A percentile compares a stretch with the other conserved stretches of the same genome.
Evolutionary conservation across 2,797 vertebrate species (phyloP).

Genomic region (Dallia pectoralis): DNA sequence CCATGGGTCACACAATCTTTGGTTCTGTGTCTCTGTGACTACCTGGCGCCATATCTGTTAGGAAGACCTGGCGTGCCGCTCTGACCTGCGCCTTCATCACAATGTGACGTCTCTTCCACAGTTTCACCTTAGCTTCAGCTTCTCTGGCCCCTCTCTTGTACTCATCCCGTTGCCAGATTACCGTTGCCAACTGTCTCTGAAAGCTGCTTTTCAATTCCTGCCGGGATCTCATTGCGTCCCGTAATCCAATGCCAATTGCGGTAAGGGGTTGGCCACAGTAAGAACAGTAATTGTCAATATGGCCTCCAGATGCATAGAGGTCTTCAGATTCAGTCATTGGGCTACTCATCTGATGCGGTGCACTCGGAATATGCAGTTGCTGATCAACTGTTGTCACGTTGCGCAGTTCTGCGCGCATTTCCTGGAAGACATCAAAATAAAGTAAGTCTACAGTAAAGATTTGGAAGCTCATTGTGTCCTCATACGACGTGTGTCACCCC

Average conservation of each 20-base stretch:
- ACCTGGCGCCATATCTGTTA: neutral
- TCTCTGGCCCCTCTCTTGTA: neutral
- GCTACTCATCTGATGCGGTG: neutral
- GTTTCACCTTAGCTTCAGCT: neutral
- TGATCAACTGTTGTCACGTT: no score
- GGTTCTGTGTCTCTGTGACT: neutral
- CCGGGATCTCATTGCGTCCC: neutral
- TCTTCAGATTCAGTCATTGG: neutral
- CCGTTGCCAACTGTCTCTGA: neutral
- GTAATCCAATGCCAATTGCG: neutral
- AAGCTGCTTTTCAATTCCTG: neutral
- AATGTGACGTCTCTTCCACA: neutral
- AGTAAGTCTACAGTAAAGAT: neutral
- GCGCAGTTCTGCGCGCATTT: neutral
- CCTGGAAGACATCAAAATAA: neutral
- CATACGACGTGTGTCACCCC: neutral
- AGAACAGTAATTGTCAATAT: neutral
- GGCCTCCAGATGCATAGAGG: neutral
- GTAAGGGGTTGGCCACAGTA: neutral
- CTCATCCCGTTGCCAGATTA: neutral
- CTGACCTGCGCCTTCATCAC: constrained; percentile 17
- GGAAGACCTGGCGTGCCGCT: neutral
- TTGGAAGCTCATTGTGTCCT: neutral
- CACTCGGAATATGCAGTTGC: neutral
- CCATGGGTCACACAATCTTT: neutral